Evolutionary conservation across 2,113 vertebrate genomes (phyloP).

Genomic region (Brachyhypopomus occidentalis): DNA sequence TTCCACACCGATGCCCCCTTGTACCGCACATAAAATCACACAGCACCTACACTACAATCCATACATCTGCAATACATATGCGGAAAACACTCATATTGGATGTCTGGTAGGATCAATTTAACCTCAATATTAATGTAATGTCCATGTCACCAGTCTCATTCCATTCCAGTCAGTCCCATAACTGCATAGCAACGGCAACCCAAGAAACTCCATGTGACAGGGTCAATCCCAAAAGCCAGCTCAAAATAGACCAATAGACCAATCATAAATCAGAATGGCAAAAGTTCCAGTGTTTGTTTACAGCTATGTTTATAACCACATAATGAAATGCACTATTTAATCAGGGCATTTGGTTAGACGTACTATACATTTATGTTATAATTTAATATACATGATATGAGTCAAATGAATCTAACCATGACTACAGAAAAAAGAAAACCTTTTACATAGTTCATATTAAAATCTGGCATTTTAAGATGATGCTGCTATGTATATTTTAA

Average conservation of each 20-base stretch:
- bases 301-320: not conserved
- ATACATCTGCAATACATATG: constrained; percentile 7
- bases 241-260: not conserved
- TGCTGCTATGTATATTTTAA: not conserved
- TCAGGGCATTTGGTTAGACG: not conserved
- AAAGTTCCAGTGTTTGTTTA: not conserved
- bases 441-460: not conserved
- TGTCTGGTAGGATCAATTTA: not conserved
- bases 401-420: not conserved
- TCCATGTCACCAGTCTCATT: not conserved
- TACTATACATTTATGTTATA: not conserved
- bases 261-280: not conserved
- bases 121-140: not conserved
- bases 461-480: not conserved
- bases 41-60: constrained; percentile 37
- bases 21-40: constrained; percentile 56
- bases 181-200: not conserved
- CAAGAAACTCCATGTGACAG: not conserved
- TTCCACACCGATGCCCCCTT: constrained; percentile 49
- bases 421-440: not conserved
- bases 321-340: not conserved
- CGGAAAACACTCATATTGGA: constrained; percentile 8
- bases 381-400: not conserved
- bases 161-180: not conserved
- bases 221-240: not conserved